Percentiles rank a stretch among this genome's conserved stretches.
These are phyloP conservation scores for Idaea biselata DNA, from an alignment of 2,888 invertebrate genomes.

Conservation along the genomic window DNA sequence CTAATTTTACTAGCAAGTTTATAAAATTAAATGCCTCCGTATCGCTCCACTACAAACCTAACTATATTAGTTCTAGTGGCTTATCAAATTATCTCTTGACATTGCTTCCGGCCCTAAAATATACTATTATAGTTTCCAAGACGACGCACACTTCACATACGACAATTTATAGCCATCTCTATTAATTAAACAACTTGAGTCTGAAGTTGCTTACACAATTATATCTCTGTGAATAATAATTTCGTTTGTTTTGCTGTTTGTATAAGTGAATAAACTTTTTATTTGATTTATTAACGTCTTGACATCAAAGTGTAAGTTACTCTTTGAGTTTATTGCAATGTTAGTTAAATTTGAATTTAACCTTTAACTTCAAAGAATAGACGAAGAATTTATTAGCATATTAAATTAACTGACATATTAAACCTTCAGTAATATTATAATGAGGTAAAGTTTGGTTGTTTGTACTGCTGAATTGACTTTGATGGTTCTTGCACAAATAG, in stretches of 20 bases:
- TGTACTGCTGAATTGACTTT: no score
- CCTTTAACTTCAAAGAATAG: neutral
- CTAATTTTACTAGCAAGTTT: neutral
- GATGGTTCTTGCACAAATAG: no score
- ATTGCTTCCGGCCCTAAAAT: slow-evolving; percentile 40
- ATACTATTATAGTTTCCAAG: slow-evolving; percentile 45
- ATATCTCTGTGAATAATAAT: slow-evolving; percentile 25
- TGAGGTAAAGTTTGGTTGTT: no score
- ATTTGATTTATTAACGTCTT: neutral
- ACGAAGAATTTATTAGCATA: neutral
- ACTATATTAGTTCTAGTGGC: slow-evolving; percentile 32
- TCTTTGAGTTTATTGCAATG: neutral
- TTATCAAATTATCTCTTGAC: slow-evolving; percentile 55
- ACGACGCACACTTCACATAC: slow-evolving; percentile 43
- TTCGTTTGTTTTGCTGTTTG: neutral
- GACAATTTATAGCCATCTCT: slow-evolving; percentile 56
- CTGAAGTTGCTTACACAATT: slow-evolving; percentile 53
- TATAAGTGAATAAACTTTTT: neutral
- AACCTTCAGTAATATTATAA: no score
- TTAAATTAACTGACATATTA: neutral
- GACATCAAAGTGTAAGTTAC: neutral
- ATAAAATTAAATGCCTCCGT: slow-evolving; percentile 20
- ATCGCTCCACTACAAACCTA: slow-evolving; percentile 25
- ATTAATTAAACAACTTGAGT: slow-evolving; percentile 56
- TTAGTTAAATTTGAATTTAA: neutral